These are phyloP conservation scores for Aculops lycopersici DNA, from an alignment of 1,140 invertebrate species.

Conservation along the genomic window DNA sequence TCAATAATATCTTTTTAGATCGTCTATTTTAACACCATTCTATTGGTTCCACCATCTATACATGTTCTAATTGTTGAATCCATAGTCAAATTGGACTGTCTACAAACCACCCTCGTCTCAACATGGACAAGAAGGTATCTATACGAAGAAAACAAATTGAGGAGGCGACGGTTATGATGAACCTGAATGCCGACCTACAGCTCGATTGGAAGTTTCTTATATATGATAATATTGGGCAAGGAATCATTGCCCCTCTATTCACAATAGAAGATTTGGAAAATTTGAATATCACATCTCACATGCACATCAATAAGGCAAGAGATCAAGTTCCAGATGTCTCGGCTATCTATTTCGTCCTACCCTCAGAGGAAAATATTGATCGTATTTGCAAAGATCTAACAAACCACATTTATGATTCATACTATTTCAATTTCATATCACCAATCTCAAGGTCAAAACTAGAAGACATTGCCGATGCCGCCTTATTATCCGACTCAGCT, in stretches of 20 bases:
- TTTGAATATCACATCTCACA: constrained; percentile 77
- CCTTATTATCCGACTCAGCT: constrained; percentile 53
- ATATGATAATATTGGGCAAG: constrained; percentile 78
- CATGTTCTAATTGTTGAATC: too few relatives aligned
- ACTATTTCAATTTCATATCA: constrained; percentile 89
- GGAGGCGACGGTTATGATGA: constrained; percentile 8
- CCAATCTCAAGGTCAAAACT: constrained; percentile 71
- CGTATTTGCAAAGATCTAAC: constrained; percentile 59
- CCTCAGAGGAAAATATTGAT: constrained; percentile 81
- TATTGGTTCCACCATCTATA: too few relatives aligned
- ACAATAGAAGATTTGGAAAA: constrained; percentile 81
- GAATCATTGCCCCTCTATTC: constrained; percentile 85
- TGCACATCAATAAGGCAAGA: constrained; percentile 74
- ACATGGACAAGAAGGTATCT: background rate
- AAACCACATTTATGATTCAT: constrained; percentile 66
- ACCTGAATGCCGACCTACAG: constrained; percentile 8
- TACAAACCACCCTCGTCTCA: too few relatives aligned
- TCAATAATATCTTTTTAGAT: too few relatives aligned
- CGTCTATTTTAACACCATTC: too few relatives aligned
- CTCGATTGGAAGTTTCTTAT: constrained; percentile 30
- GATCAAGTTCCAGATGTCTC: constrained; percentile 91
- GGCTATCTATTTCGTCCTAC: constrained; percentile 86
- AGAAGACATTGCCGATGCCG: constrained; percentile 71
- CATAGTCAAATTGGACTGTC: too few relatives aligned
- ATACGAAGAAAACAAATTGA: constrained; percentile 3